Evolutionary conservation across 1,140 invertebrate genomes (phyloP), one percentile per base, ranked within the genome.

Genomic region (Medauroidea extradentata): DNA sequence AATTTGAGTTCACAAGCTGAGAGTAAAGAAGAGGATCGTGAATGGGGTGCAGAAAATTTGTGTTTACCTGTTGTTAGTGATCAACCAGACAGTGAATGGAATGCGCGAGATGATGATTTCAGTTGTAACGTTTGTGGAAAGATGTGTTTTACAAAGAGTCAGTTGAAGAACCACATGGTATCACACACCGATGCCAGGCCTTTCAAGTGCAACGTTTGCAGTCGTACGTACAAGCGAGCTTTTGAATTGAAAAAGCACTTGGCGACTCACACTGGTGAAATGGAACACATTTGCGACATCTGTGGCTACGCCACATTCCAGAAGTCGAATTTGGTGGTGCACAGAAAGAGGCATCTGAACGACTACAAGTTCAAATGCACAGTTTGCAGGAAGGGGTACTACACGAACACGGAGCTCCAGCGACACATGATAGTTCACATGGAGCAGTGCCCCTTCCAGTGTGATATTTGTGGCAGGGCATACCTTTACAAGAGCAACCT

Each of bases 401-500:
- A 83, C 27, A 77, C 75, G 53, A 74, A 73, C 0, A 67, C 70
- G 8, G 75, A 76, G 25, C 67, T 78, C 0, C 75, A 77, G 21
- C 74, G 77, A 27, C 76, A 78, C 18, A 77, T 76, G 59, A 77
- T 77, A 53, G 72, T 75, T 5, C 76, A 78, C 23, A 82, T 79
- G 0, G 80, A 85, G 3, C 86, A 89, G 68, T 88, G 88, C 66
- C 76, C 77, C 34, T 73, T 74, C 60, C 60, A 62, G 18, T 78
- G 77, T 65, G 69, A 73, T 4, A 61, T 68, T 48, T 85, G 83
- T 64, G 75, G 73, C 49, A 80, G 83, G 64, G 74, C 75, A 1
- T 85, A 84, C 66, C 82, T 81, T 53, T 82, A 83, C 3, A 79
- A 79, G 34, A 84, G 83, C 53, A 84, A 84, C 57, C 65, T 87